Base-by-base conservation (phyloP, 2,113 vertebrate species). In the Rhombomys opimus region DNA sequence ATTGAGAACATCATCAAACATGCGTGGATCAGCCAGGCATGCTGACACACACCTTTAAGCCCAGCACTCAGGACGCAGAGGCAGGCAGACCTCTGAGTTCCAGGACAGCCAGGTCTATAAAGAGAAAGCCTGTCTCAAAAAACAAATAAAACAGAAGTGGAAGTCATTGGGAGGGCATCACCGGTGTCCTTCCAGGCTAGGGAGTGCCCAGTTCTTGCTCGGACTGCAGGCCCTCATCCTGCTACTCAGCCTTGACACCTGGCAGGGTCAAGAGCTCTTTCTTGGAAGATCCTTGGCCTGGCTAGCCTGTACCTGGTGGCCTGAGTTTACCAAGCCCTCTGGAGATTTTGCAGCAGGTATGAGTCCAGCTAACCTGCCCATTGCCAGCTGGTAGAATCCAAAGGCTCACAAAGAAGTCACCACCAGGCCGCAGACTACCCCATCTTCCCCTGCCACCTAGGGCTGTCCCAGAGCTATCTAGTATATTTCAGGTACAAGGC, bases 391-490 rank as follows among this genome's bases (percentile, higher is more conserved):
- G 35, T 15, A 6, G 54, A 73, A 82, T 18, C 59, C 61, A 0
- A 22, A 67, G 32, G 17, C 9, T 84, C 54, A 18, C 9, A 18
- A 82, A 73, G 23, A 65, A 52, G 20, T 46, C 97, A 97, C 46
- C 46, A 46, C 46, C 46, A 46, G 46, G 46, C 95, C 99, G 98
- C 99, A 99, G 99, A 98, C 92, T 91, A 9, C 41, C 10, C 4
- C 32, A 50, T 17, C 17, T 67, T 86, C 12, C 27, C 27, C 38
- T 67, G 84, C 22, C 63, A 86, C 61, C 63, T 50, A 32, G 27
- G 63, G 95, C 93, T 85, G 38, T 85, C 59, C 59, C 38, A 65
- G 81, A 85, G 11, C 81, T 25, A 67, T 41, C n/a, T n/a, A n/a
- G 41, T 35, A 30, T 68, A 35, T 18, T 32, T 46, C 5, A 0